These are phyloP conservation scores for Abrostola triplasia DNA, from an alignment of 2,888 invertebrate genomes.

Conservation along the genomic window DNA sequence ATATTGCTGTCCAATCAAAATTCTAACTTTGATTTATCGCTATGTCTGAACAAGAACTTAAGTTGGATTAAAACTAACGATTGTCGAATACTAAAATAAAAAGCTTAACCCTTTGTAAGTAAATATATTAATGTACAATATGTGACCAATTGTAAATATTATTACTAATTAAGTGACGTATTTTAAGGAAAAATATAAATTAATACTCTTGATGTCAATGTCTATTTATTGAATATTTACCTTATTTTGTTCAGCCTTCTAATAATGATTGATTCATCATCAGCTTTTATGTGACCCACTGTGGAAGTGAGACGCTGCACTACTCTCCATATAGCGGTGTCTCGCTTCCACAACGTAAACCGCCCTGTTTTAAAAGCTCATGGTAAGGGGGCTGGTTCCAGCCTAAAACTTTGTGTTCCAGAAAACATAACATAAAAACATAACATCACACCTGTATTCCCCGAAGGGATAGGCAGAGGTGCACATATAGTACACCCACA, in stretches of 20 bases:
- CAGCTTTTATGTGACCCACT: too few relatives aligned
- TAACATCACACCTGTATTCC: too few relatives aligned
- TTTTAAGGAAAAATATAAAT: constrained; percentile 4
- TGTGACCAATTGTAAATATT: not conserved
- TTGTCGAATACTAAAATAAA: constrained; percentile 3
- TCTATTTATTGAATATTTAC: not conserved
- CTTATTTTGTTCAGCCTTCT: not conserved
- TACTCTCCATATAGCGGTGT: too few relatives aligned
- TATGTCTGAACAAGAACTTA: constrained; percentile 24
- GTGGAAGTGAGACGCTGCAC: too few relatives aligned
- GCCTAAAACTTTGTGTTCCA: too few relatives aligned
- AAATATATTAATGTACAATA: not conserved
- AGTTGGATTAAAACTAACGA: not conserved
- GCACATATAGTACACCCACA: too few relatives aligned
- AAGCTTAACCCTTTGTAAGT: not conserved
- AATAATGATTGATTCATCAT: too few relatives aligned
- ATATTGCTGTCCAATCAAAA: not conserved
- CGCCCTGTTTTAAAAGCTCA: too few relatives aligned
- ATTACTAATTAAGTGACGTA: constrained; percentile 2
- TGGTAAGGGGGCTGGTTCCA: too few relatives aligned
- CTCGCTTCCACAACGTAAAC: too few relatives aligned
- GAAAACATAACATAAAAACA: too few relatives aligned
- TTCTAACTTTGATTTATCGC: not conserved
- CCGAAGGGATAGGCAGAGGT: too few relatives aligned
- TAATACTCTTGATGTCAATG: not conserved